Evolutionary conservation across 2,797 vertebrate species (phyloP), one percentile per base, ranked within the genome.

Genomic region (Epinephelus coioides): DNA sequence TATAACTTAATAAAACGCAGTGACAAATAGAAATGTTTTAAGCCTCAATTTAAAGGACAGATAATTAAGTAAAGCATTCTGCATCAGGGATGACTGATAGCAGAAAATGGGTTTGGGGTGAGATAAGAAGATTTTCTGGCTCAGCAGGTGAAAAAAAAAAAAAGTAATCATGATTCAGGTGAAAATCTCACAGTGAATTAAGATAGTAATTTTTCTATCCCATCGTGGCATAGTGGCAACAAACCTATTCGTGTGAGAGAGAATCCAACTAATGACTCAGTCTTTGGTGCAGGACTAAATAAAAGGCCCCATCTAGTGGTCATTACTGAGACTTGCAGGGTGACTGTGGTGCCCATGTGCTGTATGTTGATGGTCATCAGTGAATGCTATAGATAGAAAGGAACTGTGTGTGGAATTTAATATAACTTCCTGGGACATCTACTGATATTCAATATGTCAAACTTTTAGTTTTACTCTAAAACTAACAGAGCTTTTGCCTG

Each of bases 241-340:
- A 14, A 76, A 62, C 7, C 13, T 11, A 8, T 23, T 57, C 43
- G 27, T 17, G 19, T 23, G 30, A 55, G 21, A 55, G 46, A 63
- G 77, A 57, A 55, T 65, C 11, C 9, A 75, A 30, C 10, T 17
- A 4, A 1, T n/a, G 43, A 21, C 8, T 40, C 12, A 30, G 2
- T 15, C 12, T 49, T 19, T 55, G 27, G 1, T 64, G 27, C 12
- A 74, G 79, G 30, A 67, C 23, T 71, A 50, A 67, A 76, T 64
- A 65, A 70, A 89, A 73, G 54, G 75, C 84, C 4, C 89, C 85
- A 91, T 74, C 92, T 91, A 84, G 87, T 91, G 93, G 88, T 49
- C 15, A 66, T 1, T 40, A 5, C 0, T 2, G 65, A 57, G 38
- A 57, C 6, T 3, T 43, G 47, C 76, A 80, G n/a, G 19, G 17